Percentiles rank a stretch among this genome's conserved stretches.
phyloP scores from a whole-genome alignment of 1,140 invertebrate species.

The Drosophila obscura region DNA sequence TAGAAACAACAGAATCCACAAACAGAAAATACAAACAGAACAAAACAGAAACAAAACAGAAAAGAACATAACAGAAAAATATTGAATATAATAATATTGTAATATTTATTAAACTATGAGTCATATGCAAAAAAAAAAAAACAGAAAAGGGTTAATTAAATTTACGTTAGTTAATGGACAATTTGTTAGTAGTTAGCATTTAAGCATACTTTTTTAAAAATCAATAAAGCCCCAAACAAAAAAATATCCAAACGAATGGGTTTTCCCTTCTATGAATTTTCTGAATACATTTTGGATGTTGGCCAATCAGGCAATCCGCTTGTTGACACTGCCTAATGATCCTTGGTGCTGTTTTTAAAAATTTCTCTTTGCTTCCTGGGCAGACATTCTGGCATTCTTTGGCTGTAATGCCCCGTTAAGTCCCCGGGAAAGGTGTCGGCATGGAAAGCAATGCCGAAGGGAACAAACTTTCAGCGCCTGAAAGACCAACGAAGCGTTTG shows the following conservation, averaged over 20 bases:
- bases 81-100: conserved; percentile 55
- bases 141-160: conserved; percentile 65
- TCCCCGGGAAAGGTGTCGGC: conserved; percentile 48
- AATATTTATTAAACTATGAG: conserved; percentile 60
- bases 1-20: background rate
- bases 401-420: conserved; percentile 41
- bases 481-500: conserved; percentile 62
- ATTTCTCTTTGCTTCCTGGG: conserved; percentile 27
- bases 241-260: conserved; percentile 23
- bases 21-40: no score
- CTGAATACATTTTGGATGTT: conserved; percentile 10
- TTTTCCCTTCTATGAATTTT: background rate
- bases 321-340: conserved; percentile 57
- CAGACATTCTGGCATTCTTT: conserved; percentile 39
- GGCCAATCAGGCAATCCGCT: conserved; percentile 40
- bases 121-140: conserved; percentile 37
- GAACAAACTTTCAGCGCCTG: conserved; percentile 43
- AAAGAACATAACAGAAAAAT: conserved; percentile 39
- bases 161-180: conserved; percentile 79
- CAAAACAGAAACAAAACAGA: background rate
- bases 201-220: conserved; percentile 81
- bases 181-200: conserved; percentile 77
- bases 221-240: conserved; percentile 64
- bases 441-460: conserved; percentile 34
- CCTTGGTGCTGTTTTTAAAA: conserved; percentile 26